Conservation (phyloP, 2,113 vertebrate species). For the Pachyramphus minor region DNA sequence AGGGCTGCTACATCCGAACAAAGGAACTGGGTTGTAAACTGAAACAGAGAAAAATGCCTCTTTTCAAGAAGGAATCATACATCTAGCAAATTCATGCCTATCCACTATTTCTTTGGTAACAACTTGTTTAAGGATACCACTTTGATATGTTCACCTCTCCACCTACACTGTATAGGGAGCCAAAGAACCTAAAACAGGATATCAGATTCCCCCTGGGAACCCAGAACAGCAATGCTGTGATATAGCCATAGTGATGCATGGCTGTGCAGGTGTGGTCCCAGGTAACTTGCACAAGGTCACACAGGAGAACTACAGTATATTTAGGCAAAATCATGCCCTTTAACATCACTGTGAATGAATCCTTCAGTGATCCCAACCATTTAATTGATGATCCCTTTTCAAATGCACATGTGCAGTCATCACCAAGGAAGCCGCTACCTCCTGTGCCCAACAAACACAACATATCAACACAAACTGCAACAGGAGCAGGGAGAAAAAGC, state of each 20-base stretch:
- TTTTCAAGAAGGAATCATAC: background rate
- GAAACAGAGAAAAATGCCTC: background rate
- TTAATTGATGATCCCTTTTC: background rate
- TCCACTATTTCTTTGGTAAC: background rate
- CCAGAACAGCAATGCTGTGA: background rate
- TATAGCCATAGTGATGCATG: fast-evolving
- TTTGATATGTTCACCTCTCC: background rate
- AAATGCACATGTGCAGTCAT: fast-evolving
- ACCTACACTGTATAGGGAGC: background rate
- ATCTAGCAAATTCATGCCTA: background rate
- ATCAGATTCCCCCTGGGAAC: background rate
- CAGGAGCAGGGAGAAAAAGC: background rate
- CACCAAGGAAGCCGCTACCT: background rate
- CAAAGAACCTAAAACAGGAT: background rate
- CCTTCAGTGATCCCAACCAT: background rate
- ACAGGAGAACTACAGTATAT: background rate
- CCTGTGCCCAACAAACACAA: background rate
- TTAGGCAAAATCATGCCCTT: background rate
- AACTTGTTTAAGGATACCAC: background rate
- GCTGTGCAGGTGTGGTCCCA: too few relatives aligned
- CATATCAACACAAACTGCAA: background rate
- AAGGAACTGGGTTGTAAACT: background rate
- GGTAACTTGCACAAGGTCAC: background rate
- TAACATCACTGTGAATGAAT: background rate
- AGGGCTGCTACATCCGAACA: background rate